Conservation (phyloP, 1,140 invertebrate species). For the Metaphire vulgaris region DNA sequence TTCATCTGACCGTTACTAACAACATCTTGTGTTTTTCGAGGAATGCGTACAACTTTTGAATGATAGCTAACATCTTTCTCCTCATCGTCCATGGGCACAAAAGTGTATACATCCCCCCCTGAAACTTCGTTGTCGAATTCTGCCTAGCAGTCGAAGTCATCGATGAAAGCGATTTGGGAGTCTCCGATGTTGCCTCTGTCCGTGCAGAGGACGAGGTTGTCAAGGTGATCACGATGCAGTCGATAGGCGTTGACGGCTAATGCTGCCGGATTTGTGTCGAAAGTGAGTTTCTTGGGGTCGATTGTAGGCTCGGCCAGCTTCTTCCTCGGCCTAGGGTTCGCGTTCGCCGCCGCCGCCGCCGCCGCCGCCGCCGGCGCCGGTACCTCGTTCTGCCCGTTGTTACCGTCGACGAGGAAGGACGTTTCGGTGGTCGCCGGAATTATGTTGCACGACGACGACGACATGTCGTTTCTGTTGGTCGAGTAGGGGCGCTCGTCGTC, state of each 20-base stretch:
- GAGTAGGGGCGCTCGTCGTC: too few species aligned
- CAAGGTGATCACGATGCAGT: neutral
- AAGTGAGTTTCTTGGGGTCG: neutral
- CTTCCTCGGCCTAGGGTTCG: neutral
- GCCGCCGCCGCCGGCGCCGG: too few species aligned
- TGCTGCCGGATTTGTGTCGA: neutral
- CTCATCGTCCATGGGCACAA: too few species aligned
- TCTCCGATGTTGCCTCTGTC: neutral
- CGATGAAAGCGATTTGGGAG: neutral
- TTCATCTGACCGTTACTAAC: too few species aligned
- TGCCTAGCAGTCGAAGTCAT: constrained; percentile 2
- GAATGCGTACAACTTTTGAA: too few species aligned
- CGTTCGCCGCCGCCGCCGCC: neutral
- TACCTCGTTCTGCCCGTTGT: neutral
- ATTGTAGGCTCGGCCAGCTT: neutral
- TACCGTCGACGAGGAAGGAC: neutral
- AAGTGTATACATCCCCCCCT: too few species aligned
- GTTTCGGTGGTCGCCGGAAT: neutral
- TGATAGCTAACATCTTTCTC: too few species aligned
- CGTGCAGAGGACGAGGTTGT: neutral
- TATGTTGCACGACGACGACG: too few species aligned
- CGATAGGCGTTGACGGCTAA: neutral
- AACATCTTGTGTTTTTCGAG: too few species aligned
- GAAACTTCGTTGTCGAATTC: too few species aligned
- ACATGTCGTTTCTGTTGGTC: too few species aligned